Evolutionary conservation across 2,888 invertebrate species (phyloP), one percentile per base, ranked within the genome.

Genomic region (Drosophila longiperda): DNA sequence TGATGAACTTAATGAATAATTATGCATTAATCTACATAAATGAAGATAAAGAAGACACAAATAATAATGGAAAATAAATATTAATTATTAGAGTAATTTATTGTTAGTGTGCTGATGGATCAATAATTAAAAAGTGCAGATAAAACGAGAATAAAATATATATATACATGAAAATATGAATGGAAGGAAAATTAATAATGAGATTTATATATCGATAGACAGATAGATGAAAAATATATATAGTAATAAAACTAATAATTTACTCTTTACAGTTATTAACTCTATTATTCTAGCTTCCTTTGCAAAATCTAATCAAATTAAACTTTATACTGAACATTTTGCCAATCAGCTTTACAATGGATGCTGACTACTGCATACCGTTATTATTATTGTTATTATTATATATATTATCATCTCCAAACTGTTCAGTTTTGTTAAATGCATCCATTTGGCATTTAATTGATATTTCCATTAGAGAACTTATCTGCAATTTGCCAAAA

Each of bases 371-470:
- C 29, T 29, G 29, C 29, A 29, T 6, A 29, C 29, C 29, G 29
- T 29, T 29, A 29, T 29, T 29, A 29, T 29, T 29, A 29, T 29
- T 29, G 29, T 29, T 29, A 29, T 5, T 29, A 29, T 29, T 29
- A 29, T 29, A 29, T 29, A 29, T 29, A n/a, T 9, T 36, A 15
- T 15, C 36, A 17, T 9, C 49, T 54, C n/a, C 15, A 52, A 52
- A 33, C 53, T 38, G 23, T 3, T 9, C 12, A 8, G 1, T 33
- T 8, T 45, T 33, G 49, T 32, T 45, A n/a, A 49, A 45, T 68
- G 63, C 68, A 61, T 59, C n/a, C 38, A 67, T 60, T 75, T 70
- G 66, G 38, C 48, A 66, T 69, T 79, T 79, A 79, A 77, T 75
- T 74, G 75, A 60, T 70, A 60, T 63, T 75, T 75, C 69, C 68